phyloP scores from a whole-genome alignment of 1,140 invertebrate genomes.

The Saccostrea cuccullata region DNA sequence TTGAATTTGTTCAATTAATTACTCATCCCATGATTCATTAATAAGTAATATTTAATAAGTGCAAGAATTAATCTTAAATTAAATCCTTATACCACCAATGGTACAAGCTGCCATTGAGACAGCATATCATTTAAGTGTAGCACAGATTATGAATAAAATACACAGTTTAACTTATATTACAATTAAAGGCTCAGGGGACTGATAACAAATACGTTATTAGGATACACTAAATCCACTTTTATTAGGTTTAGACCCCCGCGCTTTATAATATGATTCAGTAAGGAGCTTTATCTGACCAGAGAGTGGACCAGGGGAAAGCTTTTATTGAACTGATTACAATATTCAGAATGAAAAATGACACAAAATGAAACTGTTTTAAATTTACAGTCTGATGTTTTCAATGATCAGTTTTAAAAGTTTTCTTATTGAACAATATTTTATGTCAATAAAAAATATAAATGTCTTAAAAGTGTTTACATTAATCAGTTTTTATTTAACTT shows the following conservation, averaged over 20 bases:
- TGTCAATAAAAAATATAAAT: neutral
- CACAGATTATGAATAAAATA: slow-evolving; percentile 20
- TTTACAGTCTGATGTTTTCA: neutral
- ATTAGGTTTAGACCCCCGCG: neutral
- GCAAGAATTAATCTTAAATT: neutral
- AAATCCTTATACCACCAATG: neutral
- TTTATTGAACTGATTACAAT: neutral
- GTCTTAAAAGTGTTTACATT: neutral
- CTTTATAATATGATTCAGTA: neutral
- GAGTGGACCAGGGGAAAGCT: neutral
- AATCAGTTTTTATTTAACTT: too few relatives aligned
- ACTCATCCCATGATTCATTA: slow-evolving; percentile 26
- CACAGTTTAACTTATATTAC: slow-evolving; percentile 25
- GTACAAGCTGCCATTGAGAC: neutral
- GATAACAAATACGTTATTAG: slow-evolving; percentile 26
- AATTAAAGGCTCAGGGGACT: slow-evolving; percentile 22
- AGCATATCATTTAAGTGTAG: neutral
- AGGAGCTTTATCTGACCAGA: slow-evolving; percentile 13
- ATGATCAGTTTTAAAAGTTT: too few relatives aligned
- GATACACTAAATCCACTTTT: slow-evolving; percentile 15
- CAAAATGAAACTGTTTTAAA: neutral
- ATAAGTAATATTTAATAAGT: slow-evolving; percentile 4
- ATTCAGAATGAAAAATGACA: neutral
- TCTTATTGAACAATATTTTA: too few relatives aligned
- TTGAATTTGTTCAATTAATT: neutral